Evolutionary conservation across 2,797 vertebrate genomes (phyloP).

Genomic region (Apogon talboti): DNA sequence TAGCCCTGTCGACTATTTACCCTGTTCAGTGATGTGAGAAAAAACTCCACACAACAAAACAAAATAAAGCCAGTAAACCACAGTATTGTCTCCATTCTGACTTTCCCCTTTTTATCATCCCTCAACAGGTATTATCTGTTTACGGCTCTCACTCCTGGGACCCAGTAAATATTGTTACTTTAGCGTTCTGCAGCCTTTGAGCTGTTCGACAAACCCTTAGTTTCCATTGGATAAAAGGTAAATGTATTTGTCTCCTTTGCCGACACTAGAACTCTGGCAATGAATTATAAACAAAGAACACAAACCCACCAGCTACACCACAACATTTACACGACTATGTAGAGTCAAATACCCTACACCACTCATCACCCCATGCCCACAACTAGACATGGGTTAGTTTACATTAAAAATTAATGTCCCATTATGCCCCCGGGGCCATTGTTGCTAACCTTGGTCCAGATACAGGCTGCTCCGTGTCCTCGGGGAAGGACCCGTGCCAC

Average conservation of each 20-base stretch:
- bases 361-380: constrained; percentile 72
- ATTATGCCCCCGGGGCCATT: constrained; percentile 62
- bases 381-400: constrained; percentile 79
- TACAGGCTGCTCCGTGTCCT: constrained; percentile 68
- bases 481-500: constrained; percentile 72
- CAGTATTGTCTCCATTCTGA: constrained; percentile 25
- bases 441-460: constrained; percentile 81
- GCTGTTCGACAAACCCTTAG: constrained; percentile 37
- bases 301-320: constrained; percentile 37
- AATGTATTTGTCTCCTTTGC: constrained; percentile 41
- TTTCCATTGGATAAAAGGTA: constrained; percentile 55
- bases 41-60: background rate
- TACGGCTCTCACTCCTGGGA: constrained; percentile 55
- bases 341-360: constrained; percentile 47
- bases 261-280: constrained; percentile 36
- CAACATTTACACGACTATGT: constrained; percentile 25
- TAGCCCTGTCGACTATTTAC: constrained; percentile 8
- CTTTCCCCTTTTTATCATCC: constrained; percentile 40
- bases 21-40: background rate
- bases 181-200: constrained; percentile 38
- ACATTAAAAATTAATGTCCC: constrained; percentile 82
- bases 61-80: constrained; percentile 17
- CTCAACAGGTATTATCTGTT: constrained; percentile 57
- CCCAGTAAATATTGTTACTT: constrained; percentile 51
- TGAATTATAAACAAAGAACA: constrained; percentile 47